Base-by-base conservation (phyloP, 2,797 vertebrate species). In the Sternotherus odoratus region DNA sequence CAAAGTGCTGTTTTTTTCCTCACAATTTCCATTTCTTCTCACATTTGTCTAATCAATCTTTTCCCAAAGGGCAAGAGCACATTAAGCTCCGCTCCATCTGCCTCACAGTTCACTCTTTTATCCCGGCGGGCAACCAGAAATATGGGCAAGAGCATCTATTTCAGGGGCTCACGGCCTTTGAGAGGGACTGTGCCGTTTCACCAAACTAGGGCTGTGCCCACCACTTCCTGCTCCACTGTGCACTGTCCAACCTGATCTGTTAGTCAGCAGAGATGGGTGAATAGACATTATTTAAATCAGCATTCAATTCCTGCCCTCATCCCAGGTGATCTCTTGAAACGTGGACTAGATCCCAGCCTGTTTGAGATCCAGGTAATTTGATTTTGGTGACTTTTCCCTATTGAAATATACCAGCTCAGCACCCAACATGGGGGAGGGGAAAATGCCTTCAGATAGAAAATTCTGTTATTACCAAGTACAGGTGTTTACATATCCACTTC, bases 21-120 rank as follows among this genome's bases (percentile, higher is more conserved):
- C 79, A 75, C 77, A 94, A 57, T 84, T 51, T 51, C 39, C 79
- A 86, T 69, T 91, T 30, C 84, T 94, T 91, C 77, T 93, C 74
- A 50, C 49, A 3, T 79, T 85, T 94, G 66, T 81, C 89, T 89
- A 82, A 80, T n/a, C 89, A 79, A 46, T 39, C 77, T 90, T 90
- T 30, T 92, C 77, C 85, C 0, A 1, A 77, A 60, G n/a, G n/a
- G 43, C 46, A 30, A 48, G 81, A 83, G 82, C 91, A 54, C 66
- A 81, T 1, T 1, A 81, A 26, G 33, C 36, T 90, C 43, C 82
- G 15, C 53, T 69, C 51, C 49, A 77, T 1, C 1, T 39, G 23
- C n/a, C 23, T 75, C 43, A 48, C 43, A 26, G 43, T 92, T 49
- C 13, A 7, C 60, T 53, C 69, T 91, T 28, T 2, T 81, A 56